phyloP scores from a whole-genome alignment of 1,140 invertebrate genomes.

The Phymastichus coffea region DNA sequence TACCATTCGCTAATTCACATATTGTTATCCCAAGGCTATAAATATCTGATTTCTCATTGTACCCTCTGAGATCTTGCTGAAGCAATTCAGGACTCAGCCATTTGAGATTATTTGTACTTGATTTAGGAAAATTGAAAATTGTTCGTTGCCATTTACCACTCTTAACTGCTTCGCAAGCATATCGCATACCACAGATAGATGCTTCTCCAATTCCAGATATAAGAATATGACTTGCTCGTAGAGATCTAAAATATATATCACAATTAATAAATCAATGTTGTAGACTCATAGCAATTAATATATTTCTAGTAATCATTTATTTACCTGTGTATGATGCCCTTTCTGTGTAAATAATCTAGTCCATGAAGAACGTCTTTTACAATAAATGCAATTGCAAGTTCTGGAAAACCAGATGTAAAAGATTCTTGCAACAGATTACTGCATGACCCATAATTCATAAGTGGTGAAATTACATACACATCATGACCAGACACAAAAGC shows the following conservation, averaged over 20 bases:
- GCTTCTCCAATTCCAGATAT: constrained; percentile 69
- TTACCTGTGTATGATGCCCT: constrained; percentile 83
- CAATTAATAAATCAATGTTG: constrained; percentile 11
- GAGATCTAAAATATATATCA: constrained; percentile 62
- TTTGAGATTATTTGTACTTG: constrained; percentile 71
- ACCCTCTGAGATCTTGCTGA: constrained; percentile 86
- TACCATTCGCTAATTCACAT: constrained; percentile 88
- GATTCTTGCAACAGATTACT: constrained; percentile 75
- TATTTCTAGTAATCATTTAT: neutral
- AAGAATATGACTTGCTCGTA: constrained; percentile 82
- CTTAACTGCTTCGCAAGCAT: constrained; percentile 70
- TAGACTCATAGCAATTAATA: neutral
- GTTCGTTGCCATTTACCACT: constrained; percentile 68
- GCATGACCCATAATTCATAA: constrained; percentile 81
- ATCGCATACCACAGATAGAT: constrained; percentile 74
- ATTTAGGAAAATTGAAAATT: constrained; percentile 74
- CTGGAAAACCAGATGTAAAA: constrained; percentile 77
- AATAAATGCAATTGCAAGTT: constrained; percentile 77
- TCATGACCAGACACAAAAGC: constrained; percentile 73
- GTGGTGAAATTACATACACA: constrained; percentile 76
- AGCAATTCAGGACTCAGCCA: constrained; percentile 91
- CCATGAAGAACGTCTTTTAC: constrained; percentile 76
- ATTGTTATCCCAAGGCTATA: constrained; percentile 86
- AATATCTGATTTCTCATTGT: constrained; percentile 86
- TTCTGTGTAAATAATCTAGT: constrained; percentile 81